Conservation (phyloP, 37 sponge, comb jelly and placozoan species). For the Petrosia ficiformis region DNA sequence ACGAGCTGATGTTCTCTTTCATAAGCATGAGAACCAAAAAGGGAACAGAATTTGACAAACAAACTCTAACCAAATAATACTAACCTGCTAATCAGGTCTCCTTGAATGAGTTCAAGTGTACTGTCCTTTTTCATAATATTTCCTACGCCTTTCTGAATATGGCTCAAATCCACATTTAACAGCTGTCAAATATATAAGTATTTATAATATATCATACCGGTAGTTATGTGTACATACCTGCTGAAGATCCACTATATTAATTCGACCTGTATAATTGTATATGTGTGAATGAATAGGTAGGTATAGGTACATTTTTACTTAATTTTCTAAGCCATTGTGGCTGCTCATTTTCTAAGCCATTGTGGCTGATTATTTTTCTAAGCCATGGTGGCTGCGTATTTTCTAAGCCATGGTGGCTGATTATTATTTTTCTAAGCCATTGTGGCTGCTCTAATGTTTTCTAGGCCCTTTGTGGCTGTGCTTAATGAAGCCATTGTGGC, state of each 20-base stretch:
- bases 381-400: too few relatives aligned
- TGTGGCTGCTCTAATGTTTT: too few relatives aligned
- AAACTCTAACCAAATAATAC: neutral
- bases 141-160: conserved; percentile 73
- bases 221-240: too few relatives aligned
- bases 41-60: neutral
- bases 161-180: conserved; percentile 84
- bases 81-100: conserved; percentile 84
- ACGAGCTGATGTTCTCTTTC: too few relatives aligned
- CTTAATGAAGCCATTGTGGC: too few relatives aligned
- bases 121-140: conserved; percentile 75
- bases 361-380: too few relatives aligned
- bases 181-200: conserved; percentile 60
- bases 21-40: neutral
- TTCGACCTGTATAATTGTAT: conserved; percentile 36
- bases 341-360: too few relatives aligned
- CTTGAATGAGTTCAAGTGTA: conserved; percentile 71
- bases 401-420: too few relatives aligned
- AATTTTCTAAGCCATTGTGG: too few relatives aligned
- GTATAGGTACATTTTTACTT: neutral
- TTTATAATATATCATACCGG: too few relatives aligned
- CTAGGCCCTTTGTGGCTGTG: too few relatives aligned
- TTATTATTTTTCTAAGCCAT: too few relatives aligned
- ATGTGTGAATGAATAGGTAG: neutral
- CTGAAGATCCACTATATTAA: conserved; percentile 76